Evolutionary conservation across 2,797 vertebrate genomes (phyloP).

Genomic region (Urocyon cinereoargenteus): DNA sequence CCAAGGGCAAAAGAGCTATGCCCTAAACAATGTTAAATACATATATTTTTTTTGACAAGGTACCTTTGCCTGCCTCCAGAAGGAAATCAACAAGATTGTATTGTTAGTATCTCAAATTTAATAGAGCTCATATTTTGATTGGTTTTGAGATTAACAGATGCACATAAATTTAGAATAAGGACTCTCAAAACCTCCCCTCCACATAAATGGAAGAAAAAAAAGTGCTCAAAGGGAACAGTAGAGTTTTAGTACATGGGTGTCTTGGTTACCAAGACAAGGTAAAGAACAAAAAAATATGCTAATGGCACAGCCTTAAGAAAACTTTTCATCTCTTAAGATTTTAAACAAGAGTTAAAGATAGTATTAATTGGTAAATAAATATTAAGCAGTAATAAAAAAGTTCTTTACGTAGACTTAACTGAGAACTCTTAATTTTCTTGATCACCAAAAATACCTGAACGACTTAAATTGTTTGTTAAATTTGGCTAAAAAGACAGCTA

Average conservation of each 20-base stretch:
- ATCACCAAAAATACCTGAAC: not conserved
- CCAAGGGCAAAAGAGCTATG: not conserved
- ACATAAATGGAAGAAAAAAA: not conserved
- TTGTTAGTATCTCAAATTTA: not conserved
- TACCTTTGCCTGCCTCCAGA: not conserved
- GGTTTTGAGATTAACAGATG: not conserved
- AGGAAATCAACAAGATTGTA: not conserved
- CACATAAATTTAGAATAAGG: constrained; percentile 46
- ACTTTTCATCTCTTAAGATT: not conserved
- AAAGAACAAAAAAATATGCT: not conserved
- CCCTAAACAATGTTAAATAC: not conserved
- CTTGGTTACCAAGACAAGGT: not conserved
- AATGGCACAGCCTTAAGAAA: not conserved
- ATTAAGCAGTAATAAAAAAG: constrained; percentile 21
- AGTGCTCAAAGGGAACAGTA: not conserved
- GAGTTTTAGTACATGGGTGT: not conserved
- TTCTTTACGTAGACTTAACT: not conserved
- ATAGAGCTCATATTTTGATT: not conserved
- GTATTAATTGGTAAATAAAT: not conserved
- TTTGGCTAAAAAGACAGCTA: not conserved
- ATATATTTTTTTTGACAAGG: not conserved
- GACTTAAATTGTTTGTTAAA: not conserved
- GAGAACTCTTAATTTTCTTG: not conserved
- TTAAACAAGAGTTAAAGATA: not conserved
- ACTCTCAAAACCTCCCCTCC: not conserved